Evolutionary conservation across 2,113 vertebrate genomes (phyloP).

Genomic region (Osmerus eperlanus): DNA sequence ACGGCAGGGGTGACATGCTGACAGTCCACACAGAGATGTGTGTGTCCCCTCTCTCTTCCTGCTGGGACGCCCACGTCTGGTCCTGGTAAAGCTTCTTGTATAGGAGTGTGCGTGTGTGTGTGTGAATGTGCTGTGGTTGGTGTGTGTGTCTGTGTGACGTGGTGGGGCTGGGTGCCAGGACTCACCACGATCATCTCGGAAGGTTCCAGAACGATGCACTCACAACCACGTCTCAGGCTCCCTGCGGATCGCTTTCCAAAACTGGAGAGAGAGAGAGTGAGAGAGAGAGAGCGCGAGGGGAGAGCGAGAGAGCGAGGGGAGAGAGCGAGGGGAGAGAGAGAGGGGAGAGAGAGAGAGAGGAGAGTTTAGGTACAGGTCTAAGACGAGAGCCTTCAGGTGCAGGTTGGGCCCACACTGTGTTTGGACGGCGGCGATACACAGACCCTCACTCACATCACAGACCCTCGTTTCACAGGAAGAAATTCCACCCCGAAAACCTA

Average conservation of each 20-base stretch:
- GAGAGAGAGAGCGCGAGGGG: background rate
- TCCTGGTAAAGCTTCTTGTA: background rate
- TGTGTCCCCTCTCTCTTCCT: too few species aligned
- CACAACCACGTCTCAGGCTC: conserved; percentile 94
- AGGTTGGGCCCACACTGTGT: too few species aligned
- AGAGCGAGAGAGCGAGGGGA: conserved; percentile 10
- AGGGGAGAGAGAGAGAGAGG: background rate
- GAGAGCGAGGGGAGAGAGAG: too few species aligned
- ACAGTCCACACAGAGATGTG: background rate
- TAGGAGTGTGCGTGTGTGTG: too few species aligned
- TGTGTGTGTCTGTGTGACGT: background rate
- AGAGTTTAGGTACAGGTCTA: background rate
- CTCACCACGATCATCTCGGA: conserved; percentile 99
- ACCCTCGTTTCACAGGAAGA: too few species aligned
- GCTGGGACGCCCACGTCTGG: too few species aligned
- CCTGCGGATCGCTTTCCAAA: conserved; percentile 97
- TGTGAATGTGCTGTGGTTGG: background rate
- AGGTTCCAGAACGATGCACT: conserved; percentile 98
- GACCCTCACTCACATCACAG: too few species aligned
- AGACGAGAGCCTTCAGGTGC: background rate
- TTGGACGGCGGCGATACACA: too few species aligned
- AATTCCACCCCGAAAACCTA: too few species aligned
- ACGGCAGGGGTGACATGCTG: conserved; percentile 24
- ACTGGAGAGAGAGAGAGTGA: conserved; percentile 61
- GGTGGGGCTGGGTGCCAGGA: conserved; percentile 1